Evolutionary conservation across 2,113 vertebrate genomes (phyloP).

Genomic region (Lanius ludovicianus): DNA sequence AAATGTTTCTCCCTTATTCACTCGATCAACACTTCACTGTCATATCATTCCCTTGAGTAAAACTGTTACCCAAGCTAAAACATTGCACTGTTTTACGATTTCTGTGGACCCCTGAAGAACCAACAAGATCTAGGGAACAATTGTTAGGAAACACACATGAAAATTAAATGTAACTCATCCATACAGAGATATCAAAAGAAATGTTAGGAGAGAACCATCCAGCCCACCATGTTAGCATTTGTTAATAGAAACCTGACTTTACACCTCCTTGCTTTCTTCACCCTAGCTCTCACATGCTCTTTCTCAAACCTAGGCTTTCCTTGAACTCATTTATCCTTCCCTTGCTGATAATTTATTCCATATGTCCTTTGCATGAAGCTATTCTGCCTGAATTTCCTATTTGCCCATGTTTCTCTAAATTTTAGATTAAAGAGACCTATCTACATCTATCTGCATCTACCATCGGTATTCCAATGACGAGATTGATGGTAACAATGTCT

Average conservation of each 20-base stretch:
- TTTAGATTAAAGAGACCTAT: background rate
- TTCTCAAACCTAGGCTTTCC: slow-evolving; percentile 7
- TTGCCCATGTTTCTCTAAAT: background rate
- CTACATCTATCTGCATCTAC: background rate
- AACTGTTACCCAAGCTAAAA: background rate
- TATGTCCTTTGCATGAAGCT: slow-evolving; percentile 10
- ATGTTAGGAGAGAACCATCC: background rate
- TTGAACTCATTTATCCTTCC: slow-evolving; percentile 31
- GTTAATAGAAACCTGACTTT: slow-evolving; percentile 44
- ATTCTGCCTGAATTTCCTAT: slow-evolving; percentile 9
- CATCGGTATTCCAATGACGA: background rate
- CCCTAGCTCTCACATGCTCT: background rate
- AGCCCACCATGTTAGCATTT: background rate
- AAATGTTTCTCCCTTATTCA: background rate
- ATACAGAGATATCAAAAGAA: background rate
- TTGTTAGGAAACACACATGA: background rate
- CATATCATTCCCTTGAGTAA: background rate
- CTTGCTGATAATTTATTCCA: slow-evolving; percentile 35
- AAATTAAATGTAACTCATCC: background rate
- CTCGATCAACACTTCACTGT: background rate
- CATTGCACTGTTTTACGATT: background rate
- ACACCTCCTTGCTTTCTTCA: slow-evolving; percentile 34
- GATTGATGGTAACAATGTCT: background rate
- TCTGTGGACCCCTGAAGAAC: background rate
- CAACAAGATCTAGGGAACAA: background rate